These are phyloP conservation scores for Resseliella maxima DNA, from an alignment of 2,888 invertebrate genomes.

Conservation along the genomic window DNA sequence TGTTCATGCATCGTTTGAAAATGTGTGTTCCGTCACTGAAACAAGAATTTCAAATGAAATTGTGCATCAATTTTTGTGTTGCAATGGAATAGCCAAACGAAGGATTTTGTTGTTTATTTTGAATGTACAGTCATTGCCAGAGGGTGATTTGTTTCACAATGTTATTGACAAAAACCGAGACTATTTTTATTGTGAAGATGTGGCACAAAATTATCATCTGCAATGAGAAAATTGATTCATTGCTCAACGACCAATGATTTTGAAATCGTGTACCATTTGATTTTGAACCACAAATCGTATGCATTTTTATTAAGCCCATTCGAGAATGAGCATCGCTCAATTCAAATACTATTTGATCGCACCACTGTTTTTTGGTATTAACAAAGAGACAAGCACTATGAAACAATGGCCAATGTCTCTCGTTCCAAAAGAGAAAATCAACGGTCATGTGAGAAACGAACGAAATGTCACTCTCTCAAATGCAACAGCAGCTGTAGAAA, in stretches of 20 bases:
- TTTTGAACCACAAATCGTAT: not conserved
- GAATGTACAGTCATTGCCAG: too few relatives aligned
- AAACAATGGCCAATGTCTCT: not conserved
- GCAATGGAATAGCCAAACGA: too few relatives aligned
- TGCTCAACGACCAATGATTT: not conserved
- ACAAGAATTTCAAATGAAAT: too few relatives aligned
- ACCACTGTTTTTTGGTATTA: not conserved
- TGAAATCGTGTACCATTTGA: not conserved
- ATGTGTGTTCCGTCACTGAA: too few relatives aligned
- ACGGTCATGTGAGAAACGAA: not conserved
- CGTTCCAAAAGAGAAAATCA: not conserved
- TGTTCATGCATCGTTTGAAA: too few relatives aligned
- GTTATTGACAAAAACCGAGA: not conserved
- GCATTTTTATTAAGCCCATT: not conserved
- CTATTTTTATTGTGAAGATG: not conserved
- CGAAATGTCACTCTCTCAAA: not conserved
- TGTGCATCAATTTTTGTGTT: too few relatives aligned
- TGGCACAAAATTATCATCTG: not conserved
- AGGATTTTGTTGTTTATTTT: too few relatives aligned
- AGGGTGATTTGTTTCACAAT: not conserved
- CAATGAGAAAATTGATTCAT: constrained; percentile 1
- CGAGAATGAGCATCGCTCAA: not conserved
- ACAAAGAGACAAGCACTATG: not conserved
- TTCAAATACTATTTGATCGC: not conserved
- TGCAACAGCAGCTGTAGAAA: constrained; percentile 40